These are phyloP conservation scores for Tryphoninae sp. DNA, from an alignment of 2,888 invertebrate genomes.

Conservation along the genomic window DNA sequence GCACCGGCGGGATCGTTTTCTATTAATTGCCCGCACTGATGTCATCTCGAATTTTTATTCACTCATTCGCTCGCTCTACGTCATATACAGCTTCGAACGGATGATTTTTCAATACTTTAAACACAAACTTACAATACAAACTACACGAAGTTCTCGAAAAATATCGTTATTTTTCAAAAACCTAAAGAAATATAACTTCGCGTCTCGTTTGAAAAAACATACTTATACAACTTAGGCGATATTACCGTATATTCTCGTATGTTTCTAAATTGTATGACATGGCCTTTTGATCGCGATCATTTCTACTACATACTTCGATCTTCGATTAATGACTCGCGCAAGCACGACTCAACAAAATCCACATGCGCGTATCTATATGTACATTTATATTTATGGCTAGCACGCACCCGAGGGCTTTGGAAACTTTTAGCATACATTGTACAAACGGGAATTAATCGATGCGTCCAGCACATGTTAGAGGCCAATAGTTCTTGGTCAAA, in stretches of 20 bases:
- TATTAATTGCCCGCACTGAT: conserved; percentile 3
- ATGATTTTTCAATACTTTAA: too few species aligned
- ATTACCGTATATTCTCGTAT: background rate
- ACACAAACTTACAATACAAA: too few species aligned
- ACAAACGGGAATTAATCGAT: conserved; percentile 70
- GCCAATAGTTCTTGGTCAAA: conserved; percentile 74
- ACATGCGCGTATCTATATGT: background rate
- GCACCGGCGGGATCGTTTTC: conserved; percentile 31
- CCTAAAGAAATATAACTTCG: too few species aligned
- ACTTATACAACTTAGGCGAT: background rate
- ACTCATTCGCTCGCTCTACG: background rate
- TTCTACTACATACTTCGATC: conserved; percentile 49
- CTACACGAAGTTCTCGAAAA: too few species aligned
- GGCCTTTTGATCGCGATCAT: conserved; percentile 23
- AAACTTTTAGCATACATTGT: conserved; percentile 65
- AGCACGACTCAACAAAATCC: background rate
- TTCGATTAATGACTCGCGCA: conserved; percentile 64
- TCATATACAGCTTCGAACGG: too few species aligned
- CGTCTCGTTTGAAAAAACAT: background rate
- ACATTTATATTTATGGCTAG: conserved; percentile 39
- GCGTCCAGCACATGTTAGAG: conserved; percentile 68
- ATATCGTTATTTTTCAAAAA: too few species aligned
- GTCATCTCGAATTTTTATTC: conserved; percentile 20
- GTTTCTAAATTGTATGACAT: background rate
- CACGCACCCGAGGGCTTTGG: conserved; percentile 27